Evolutionary conservation across 2,888 invertebrate species (phyloP).

Genomic region (Dioctria linearis): DNA sequence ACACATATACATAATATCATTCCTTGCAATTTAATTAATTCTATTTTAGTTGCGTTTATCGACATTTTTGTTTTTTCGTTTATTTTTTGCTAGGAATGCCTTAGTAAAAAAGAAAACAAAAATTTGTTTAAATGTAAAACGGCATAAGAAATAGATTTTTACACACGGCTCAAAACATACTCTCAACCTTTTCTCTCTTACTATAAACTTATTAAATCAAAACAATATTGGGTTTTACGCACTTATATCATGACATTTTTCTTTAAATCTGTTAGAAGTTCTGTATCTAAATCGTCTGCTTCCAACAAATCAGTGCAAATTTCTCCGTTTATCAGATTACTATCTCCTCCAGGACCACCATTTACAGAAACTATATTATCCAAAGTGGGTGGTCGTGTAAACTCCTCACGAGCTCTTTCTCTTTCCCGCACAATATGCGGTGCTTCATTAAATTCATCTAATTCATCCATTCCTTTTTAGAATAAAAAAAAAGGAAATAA

Average conservation of each 20-base stretch:
- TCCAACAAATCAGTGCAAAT: slow-evolving; percentile 67
- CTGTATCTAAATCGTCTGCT: slow-evolving; percentile 68
- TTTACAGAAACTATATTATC: slow-evolving; percentile 64
- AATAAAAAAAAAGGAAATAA: not conserved
- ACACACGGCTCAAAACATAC: slow-evolving; percentile 12
- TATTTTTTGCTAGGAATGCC: not conserved
- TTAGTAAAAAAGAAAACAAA: slow-evolving; percentile 29
- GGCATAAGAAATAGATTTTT: slow-evolving; percentile 36
- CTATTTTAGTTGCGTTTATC: slow-evolving; percentile 8
- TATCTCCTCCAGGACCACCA: slow-evolving; percentile 58
- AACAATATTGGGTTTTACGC: slow-evolving; percentile 64
- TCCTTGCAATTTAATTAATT: not conserved
- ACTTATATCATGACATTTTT: slow-evolving; percentile 69
- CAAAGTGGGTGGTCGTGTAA: slow-evolving; percentile 64
- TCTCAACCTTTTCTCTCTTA: not conserved
- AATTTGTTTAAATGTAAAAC: not conserved
- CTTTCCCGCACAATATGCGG: slow-evolving; percentile 81
- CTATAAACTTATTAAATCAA: not conserved
- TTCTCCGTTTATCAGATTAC: slow-evolving; percentile 67
- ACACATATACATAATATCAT: not conserved
- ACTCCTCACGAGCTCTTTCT: slow-evolving; percentile 61
- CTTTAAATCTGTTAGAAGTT: slow-evolving; percentile 69
- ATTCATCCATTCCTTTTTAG: slow-evolving; percentile 79
- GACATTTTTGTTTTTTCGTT: not conserved
- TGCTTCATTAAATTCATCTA: slow-evolving; percentile 93